Evolutionary conservation across 1,140 invertebrate species (phyloP), one percentile per base, ranked within the genome.

Genomic region (Zaprionus kolodkinae): DNA sequence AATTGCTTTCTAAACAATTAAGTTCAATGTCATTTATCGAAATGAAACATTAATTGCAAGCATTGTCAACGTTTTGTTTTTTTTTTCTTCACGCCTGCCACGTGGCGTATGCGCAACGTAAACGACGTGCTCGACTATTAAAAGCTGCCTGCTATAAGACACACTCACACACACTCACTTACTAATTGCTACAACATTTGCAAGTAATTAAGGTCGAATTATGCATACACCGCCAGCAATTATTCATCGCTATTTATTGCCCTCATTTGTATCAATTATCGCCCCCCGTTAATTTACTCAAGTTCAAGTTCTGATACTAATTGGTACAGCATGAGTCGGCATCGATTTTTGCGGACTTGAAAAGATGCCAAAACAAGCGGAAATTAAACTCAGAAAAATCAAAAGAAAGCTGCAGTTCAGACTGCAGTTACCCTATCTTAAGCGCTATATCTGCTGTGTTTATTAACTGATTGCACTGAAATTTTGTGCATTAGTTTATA

Each of bases 1-100:
- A 86, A 85, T 85, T 81, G 74, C 78, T 86, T 66, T 80, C 71
- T 59, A 59, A 81, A 81, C 77, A 86, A 85, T 86, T 81, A 81
- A 69, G 60, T 65, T 77, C 61, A 71, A 64, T 80, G 81, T 71
- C 81, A 57, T 27, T 83, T 70, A 33, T 25, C 38, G 35, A 59
- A 76, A 71, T 76, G 66, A 63, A 72, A 85, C 57, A 84, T 78
- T 85, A 81, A 84, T 81, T 81, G 78, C 38, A 81, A 74, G 78
- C 65, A 74, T 80, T 71, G 62, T 66, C 69, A 17, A 21, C 15
- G 6, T 35, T 45, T 60, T 21, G 2, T 63, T 65, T 75, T 52
- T 55, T 36, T 48, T 6, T 40, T 40, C 13, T 12, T 6, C 15
- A 9, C 45, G 45, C 45, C 27, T 9, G 38, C 38, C 5, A 43